Percentiles rank a stretch among this genome's conserved stretches.
Evolutionary conservation across 1,140 invertebrate species (phyloP).

Genomic region (Drosophila serrata): DNA sequence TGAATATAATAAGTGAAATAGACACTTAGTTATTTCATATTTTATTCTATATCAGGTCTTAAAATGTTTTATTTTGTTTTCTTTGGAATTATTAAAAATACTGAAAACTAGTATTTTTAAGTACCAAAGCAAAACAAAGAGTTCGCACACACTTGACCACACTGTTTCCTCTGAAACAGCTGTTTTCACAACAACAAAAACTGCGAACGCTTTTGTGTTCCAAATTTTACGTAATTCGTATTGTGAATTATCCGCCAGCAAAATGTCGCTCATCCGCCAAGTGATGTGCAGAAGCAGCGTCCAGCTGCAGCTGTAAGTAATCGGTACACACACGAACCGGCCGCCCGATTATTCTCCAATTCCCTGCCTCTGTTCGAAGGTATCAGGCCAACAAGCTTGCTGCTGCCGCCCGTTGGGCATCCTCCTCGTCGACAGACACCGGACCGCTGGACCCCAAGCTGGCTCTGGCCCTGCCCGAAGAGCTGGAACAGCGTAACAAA

Average conservation of each 20-base stretch:
- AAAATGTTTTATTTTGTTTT: too few relatives aligned
- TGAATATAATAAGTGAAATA: not conserved
- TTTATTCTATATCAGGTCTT: too few relatives aligned
- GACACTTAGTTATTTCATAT: not conserved
- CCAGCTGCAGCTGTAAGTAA: slow-evolving; percentile 67
- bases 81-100: too few relatives aligned
- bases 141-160: not conserved
- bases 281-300: slow-evolving; percentile 54
- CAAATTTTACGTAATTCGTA: slow-evolving; percentile 79
- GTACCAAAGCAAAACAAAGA: not conserved
- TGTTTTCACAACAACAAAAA: slow-evolving; percentile 48
- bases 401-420: slow-evolving; percentile 47
- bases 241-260: slow-evolving; percentile 38
- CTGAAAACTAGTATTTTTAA: not conserved
- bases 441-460: slow-evolving; percentile 86
- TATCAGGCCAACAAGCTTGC: slow-evolving; percentile 26
- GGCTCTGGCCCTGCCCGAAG: slow-evolving; percentile 86
- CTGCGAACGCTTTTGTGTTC: slow-evolving; percentile 51
- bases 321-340: not conserved
- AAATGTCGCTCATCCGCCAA: slow-evolving; percentile 71
- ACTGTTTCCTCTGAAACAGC: slow-evolving; percentile 29
- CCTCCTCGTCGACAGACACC: slow-evolving; percentile 79
- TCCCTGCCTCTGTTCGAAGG: not conserved
- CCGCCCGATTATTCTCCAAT: too few relatives aligned
- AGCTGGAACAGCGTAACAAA: slow-evolving; percentile 86